Evolutionary conservation across 2,797 vertebrate species (phyloP).

Genomic region (Hoplostethus atlanticus): DNA sequence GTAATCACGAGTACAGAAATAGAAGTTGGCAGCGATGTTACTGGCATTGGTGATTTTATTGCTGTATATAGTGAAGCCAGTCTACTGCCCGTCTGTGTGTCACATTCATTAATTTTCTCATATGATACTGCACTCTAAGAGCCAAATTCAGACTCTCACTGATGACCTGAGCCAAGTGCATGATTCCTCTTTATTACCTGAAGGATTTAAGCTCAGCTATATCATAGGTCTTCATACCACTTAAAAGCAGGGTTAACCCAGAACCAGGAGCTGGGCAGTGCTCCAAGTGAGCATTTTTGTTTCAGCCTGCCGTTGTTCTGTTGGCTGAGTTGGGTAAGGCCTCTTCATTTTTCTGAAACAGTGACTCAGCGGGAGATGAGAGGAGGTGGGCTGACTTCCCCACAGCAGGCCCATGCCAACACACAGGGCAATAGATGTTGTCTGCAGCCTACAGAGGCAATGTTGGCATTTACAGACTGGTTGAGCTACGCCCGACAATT

Average conservation of each 20-base stretch:
- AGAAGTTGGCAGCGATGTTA: no score
- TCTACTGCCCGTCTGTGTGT: not conserved
- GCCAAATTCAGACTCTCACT: no score
- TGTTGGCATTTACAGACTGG: slow-evolving; percentile 40
- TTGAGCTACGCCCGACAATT: slow-evolving; percentile 8
- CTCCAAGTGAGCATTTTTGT: not conserved
- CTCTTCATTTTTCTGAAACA: slow-evolving; percentile 48
- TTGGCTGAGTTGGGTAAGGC: slow-evolving; percentile 34
- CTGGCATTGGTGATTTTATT: not conserved
- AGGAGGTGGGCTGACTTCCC: slow-evolving; percentile 53
- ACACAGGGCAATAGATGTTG: slow-evolving; percentile 33
- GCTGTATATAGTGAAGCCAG: not conserved
- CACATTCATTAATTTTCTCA: no score
- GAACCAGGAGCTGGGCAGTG: not conserved
- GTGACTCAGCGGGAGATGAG: slow-evolving; percentile 57
- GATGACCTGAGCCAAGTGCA: not conserved
- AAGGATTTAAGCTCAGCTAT: not conserved
- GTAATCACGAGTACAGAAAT: not conserved
- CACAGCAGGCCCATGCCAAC: slow-evolving; percentile 34
- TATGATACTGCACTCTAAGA: no score
- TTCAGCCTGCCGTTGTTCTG: slow-evolving; percentile 33
- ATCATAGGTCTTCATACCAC: not conserved
- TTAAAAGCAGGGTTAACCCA: slow-evolving; percentile 3
- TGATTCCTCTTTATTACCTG: not conserved
- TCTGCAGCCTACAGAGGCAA: slow-evolving; percentile 33